Percentiles rank a stretch among this genome's conserved stretches.
Conservation (phyloP, 2,888 invertebrate genomes). For the Dioctria rufipes region DNA sequence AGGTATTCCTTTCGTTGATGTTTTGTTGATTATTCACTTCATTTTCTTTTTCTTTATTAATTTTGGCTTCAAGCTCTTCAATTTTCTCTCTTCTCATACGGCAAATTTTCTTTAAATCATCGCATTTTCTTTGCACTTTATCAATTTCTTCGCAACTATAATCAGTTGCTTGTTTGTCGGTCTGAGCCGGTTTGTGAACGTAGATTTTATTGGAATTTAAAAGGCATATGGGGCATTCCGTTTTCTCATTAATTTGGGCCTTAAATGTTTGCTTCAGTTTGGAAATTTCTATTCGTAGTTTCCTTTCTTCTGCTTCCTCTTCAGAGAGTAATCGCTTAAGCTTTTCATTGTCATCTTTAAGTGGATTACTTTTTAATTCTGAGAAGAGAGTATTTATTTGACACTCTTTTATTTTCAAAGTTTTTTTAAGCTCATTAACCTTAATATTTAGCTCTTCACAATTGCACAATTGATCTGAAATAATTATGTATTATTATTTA, state of each 20-base stretch:
- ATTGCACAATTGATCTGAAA: constrained; percentile 62
- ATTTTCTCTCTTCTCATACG: constrained; percentile 64
- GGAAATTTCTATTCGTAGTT: constrained; percentile 62
- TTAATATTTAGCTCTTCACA: constrained; percentile 65
- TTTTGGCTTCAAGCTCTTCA: constrained; percentile 62
- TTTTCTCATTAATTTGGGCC: constrained; percentile 61
- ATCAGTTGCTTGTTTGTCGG: neutral
- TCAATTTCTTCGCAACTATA: neutral
- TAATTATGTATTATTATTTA: neutral
- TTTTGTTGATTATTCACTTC: constrained; percentile 34
- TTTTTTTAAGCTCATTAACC: constrained; percentile 64
- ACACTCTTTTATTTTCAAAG: constrained; percentile 65
- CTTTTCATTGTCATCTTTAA: constrained; percentile 65
- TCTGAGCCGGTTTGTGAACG: constrained; percentile 47
- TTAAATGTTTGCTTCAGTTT: constrained; percentile 62
- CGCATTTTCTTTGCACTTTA: constrained; percentile 62
- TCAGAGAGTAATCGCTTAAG: constrained; percentile 66
- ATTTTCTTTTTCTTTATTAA: constrained; percentile 42
- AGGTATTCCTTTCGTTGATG: neutral
- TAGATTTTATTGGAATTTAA: constrained; percentile 53
- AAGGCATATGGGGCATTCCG: neutral
- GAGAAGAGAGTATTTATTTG: constrained; percentile 66
- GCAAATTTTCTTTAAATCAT: constrained; percentile 65
- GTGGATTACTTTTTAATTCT: constrained; percentile 66
- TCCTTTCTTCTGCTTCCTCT: constrained; percentile 64